phyloP scores from a whole-genome alignment of 2,113 vertebrate genomes.

The Cepphus grylle region DNA sequence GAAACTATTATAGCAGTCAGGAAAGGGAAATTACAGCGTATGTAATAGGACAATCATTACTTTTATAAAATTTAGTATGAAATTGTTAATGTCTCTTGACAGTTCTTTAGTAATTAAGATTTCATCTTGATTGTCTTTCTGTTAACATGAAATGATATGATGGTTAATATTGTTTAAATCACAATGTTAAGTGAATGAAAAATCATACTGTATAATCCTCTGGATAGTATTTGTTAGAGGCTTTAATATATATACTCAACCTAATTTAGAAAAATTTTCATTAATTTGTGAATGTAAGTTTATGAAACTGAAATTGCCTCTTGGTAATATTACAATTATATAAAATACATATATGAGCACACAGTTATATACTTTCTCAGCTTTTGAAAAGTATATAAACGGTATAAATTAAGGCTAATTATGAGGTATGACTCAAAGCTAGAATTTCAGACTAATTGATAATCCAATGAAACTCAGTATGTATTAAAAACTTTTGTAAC shows the following conservation, averaged over 20 bases:
- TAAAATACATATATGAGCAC: not conserved
- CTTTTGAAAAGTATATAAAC: not conserved
- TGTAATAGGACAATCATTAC: constrained; percentile 36
- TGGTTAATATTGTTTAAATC: constrained; percentile 51
- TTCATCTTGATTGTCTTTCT: constrained; percentile 49
- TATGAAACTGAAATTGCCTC: not conserved
- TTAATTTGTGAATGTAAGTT: not conserved
- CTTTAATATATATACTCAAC: not conserved
- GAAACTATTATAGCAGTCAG: constrained; percentile 23
- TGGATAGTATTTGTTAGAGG: not conserved
- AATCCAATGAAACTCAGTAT: not conserved
- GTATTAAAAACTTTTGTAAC: not conserved
- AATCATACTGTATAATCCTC: not conserved
- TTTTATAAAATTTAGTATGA: constrained; percentile 33
- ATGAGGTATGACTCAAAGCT: not conserved
- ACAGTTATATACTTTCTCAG: not conserved
- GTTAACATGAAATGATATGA: constrained; percentile 28
- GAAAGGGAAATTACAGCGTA: constrained; percentile 31
- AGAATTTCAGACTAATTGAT: not conserved
- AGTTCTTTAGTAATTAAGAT: constrained; percentile 46
- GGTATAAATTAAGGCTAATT: not conserved
- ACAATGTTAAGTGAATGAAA: constrained; percentile 46
- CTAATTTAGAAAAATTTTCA: not conserved
- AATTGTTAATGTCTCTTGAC: constrained; percentile 45
- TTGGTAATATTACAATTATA: not conserved